A percentile compares a stretch with the other conserved stretches of the same genome.
These are phyloP conservation scores for Diarsia dahlii DNA, from an alignment of 2,888 invertebrate genomes.

Conservation along the genomic window DNA sequence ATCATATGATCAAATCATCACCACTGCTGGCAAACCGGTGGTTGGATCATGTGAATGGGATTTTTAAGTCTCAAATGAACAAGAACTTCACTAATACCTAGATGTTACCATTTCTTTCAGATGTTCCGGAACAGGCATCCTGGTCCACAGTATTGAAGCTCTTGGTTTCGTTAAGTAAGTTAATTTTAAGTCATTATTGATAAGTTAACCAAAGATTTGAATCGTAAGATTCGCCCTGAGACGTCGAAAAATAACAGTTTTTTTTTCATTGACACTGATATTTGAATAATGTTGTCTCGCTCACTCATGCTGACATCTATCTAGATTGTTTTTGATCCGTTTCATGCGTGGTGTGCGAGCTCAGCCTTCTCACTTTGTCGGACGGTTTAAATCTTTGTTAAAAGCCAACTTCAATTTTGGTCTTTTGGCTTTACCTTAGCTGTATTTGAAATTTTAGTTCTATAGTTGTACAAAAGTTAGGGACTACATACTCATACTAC, in stretches of 20 bases:
- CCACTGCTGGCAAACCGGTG: no score
- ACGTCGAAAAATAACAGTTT: neutral
- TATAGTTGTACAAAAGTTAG: neutral
- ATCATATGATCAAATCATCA: no score
- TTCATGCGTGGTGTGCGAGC: neutral
- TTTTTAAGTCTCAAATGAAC: neutral
- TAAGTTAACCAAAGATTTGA: neutral
- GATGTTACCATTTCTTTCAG: slow-evolving; percentile 35
- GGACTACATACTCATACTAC: neutral
- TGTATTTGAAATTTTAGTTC: slow-evolving; percentile 21
- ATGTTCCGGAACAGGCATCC: slow-evolving; percentile 35
- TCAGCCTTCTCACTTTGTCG: neutral
- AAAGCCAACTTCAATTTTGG: neutral
- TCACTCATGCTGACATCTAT: neutral
- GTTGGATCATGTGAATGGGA: neutral
- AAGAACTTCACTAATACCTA: slow-evolving; percentile 12
- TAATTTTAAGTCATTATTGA: slow-evolving; percentile 38
- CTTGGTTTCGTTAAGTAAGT: slow-evolving; percentile 40
- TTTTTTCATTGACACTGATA: neutral
- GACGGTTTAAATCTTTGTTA: slow-evolving; percentile 4
- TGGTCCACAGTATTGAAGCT: slow-evolving; percentile 49
- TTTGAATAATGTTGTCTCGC: neutral
- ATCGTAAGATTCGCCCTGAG: neutral
- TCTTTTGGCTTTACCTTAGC: slow-evolving; percentile 10
- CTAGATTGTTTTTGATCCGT: neutral